Conservation (phyloP, 1,140 invertebrate genomes). For the Trypoxylus dichotomus region DNA sequence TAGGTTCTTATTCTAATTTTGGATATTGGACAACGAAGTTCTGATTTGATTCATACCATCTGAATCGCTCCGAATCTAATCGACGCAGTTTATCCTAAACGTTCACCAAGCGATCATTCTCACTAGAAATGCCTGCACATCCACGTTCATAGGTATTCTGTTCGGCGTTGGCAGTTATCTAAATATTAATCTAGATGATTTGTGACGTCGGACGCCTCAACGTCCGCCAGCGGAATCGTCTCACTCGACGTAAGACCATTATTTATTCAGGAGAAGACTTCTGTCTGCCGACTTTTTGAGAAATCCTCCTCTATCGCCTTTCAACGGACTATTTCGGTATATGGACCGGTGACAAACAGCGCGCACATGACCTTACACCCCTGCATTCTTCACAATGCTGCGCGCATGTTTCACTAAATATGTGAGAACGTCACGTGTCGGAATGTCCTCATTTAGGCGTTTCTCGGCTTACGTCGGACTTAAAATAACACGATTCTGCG, state of each 20-base stretch:
- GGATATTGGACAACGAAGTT: no score
- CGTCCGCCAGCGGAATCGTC: not conserved
- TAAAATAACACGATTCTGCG: conserved; percentile 19
- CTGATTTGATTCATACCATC: no score
- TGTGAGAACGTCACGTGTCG: conserved; percentile 18
- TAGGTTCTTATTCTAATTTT: no score
- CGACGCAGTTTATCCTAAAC: no score
- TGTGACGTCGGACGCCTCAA: not conserved
- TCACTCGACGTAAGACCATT: conserved; percentile 11
- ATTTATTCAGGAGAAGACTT: conserved; percentile 6
- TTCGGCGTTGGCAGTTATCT: not conserved
- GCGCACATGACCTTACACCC: conserved; percentile 18
- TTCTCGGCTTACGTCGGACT: not conserved
- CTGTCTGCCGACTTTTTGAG: not conserved
- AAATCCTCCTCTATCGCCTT: not conserved
- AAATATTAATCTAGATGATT: conserved; percentile 24
- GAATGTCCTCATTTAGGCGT: not conserved
- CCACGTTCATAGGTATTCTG: not conserved
- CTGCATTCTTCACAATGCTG: conserved; percentile 12
- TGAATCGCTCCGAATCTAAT: no score
- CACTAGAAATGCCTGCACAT: not conserved
- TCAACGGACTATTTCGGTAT: not conserved
- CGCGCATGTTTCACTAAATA: not conserved
- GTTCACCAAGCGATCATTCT: no score
- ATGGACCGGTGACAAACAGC: conserved; percentile 9